Percentiles rank a stretch among this genome's conserved stretches.
Conservation (phyloP, 2,113 vertebrate species). For the Hippocampus mohnikei region DNA sequence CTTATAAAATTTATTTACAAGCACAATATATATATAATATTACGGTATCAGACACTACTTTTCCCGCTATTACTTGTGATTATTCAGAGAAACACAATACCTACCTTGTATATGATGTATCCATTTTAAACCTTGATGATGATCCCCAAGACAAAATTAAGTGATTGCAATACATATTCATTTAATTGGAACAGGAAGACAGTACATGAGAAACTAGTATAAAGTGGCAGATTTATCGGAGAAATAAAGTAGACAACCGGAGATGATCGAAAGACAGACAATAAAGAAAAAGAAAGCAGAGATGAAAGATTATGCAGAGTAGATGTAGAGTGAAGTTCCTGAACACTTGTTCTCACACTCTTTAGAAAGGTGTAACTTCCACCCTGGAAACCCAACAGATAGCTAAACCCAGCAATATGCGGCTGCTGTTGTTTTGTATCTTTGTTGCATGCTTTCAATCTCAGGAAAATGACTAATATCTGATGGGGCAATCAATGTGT, state of each 20-base stretch:
- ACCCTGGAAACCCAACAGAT: slow-evolving; percentile 49
- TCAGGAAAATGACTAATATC: neutral
- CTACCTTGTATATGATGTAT: neutral
- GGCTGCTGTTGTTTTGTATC: neutral
- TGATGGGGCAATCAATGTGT: neutral
- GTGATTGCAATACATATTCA: neutral
- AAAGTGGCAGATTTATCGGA: slow-evolving; percentile 42
- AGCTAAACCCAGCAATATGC: slow-evolving; percentile 33
- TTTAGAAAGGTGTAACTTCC: slow-evolving; percentile 57
- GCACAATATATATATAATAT: too few species aligned
- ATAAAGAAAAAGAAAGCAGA: slow-evolving; percentile 10
- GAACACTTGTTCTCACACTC: slow-evolving; percentile 45
- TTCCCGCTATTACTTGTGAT: neutral
- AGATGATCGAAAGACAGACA: slow-evolving; percentile 21
- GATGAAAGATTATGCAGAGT: slow-evolving; percentile 5
- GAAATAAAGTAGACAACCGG: slow-evolving; percentile 8
- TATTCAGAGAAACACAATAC: neutral
- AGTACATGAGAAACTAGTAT: slow-evolving; percentile 50
- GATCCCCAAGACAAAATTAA: neutral
- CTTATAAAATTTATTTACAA: neutral
- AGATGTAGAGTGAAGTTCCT: slow-evolving; percentile 51
- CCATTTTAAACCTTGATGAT: neutral
- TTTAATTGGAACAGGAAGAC: slow-evolving; percentile 14
- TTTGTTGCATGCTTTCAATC: neutral
- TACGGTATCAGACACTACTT: neutral